phyloP scores from a whole-genome alignment of 2,888 invertebrate genomes.

The Ochropleura leucogaster region DNA sequence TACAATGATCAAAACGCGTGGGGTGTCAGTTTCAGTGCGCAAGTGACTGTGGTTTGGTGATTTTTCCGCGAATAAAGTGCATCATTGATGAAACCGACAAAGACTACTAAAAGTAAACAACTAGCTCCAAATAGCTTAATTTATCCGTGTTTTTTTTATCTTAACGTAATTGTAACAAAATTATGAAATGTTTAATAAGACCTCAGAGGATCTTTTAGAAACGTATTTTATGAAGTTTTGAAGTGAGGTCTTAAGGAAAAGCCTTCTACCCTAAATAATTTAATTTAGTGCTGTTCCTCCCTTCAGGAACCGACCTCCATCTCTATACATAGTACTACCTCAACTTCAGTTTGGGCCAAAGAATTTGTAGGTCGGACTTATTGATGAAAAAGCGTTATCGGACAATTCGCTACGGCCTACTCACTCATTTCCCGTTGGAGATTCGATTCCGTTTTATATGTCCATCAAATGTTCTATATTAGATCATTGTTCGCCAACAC shows the following conservation, averaged over 20 bases:
- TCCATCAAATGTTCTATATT: constrained; percentile 50
- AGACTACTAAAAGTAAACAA: neutral
- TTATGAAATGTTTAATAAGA: constrained; percentile 2
- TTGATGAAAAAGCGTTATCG: constrained; percentile 73
- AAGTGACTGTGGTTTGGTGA: constrained; percentile 2
- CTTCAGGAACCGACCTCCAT: constrained; percentile 8
- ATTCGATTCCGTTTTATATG: constrained; percentile 71
- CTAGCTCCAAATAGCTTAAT: neutral
- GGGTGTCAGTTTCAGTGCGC: neutral
- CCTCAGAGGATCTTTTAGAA: neutral
- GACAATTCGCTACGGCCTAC: constrained; percentile 69
- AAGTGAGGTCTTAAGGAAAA: constrained; percentile 26
- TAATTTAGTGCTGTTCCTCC: constrained; percentile 32
- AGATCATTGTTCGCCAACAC: constrained; percentile 38
- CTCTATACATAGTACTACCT: constrained; percentile 14
- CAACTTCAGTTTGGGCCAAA: constrained; percentile 32
- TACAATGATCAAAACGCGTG: constrained; percentile 7
- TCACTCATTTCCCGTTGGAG: constrained; percentile 73
- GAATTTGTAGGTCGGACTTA: constrained; percentile 65
- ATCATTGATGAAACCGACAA: neutral
- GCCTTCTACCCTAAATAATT: constrained; percentile 42
- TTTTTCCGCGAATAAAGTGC: constrained; percentile 9
- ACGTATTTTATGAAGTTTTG: constrained; percentile 19
- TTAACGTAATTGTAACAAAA: neutral
- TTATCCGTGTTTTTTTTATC: constrained; percentile 2